Percentiles rank a stretch among this genome's conserved stretches.
These are phyloP conservation scores for Julus scandinavius DNA, from an alignment of 2,888 invertebrate genomes.

Conservation along the genomic window DNA sequence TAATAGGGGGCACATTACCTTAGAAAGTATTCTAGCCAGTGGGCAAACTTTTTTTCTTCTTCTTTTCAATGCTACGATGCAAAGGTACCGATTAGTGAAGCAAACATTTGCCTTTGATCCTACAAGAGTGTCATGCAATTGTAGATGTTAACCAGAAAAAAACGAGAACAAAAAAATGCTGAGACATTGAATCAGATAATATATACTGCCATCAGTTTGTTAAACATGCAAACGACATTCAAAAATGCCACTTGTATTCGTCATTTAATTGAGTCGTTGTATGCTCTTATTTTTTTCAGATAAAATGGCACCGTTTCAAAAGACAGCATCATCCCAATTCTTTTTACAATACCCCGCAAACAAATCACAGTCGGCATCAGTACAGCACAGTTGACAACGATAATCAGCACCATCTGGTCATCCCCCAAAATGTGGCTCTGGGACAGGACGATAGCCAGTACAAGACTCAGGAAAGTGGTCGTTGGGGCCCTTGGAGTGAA, in stretches of 20 bases:
- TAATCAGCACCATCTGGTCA: conserved; percentile 19
- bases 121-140: neutral
- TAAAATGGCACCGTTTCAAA: conserved; percentile 52
- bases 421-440: conserved; percentile 51
- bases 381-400: neutral
- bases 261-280: neutral
- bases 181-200: too few species aligned
- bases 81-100: neutral
- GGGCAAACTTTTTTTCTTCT: neutral
- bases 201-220: too few species aligned
- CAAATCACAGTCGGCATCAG: neutral
- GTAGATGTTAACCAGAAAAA: neutral
- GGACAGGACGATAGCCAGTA: conserved; percentile 25
- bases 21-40: neutral
- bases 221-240: too few species aligned
- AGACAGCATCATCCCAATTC: conserved; percentile 21
- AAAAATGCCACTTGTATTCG: neutral
- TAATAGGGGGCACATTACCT: neutral
- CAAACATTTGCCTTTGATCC: neutral
- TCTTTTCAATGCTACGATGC: neutral
- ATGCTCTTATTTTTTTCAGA: conserved; percentile 3
- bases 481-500: conserved; percentile 86
- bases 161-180: neutral
- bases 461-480: conserved; percentile 70
- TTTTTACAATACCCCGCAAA: neutral